Percentiles rank a stretch among this genome's conserved stretches.
Conservation (phyloP, 2,113 vertebrate genomes). For the Isichthys henryi region DNA sequence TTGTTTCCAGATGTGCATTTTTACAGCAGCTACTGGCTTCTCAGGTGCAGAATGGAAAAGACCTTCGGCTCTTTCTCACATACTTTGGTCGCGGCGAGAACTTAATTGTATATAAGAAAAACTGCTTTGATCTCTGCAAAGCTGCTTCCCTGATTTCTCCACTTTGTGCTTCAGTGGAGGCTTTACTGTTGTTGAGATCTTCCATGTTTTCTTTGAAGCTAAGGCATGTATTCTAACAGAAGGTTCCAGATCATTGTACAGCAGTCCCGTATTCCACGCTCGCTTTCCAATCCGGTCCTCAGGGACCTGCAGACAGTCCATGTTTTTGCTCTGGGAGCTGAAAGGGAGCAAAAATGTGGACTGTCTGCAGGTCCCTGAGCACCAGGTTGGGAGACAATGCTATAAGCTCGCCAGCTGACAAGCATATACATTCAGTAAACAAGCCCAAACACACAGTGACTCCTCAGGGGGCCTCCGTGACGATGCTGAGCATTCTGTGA, state of each 20-base stretch:
- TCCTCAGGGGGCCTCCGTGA: not conserved
- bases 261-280: not conserved
- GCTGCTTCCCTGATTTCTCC: conserved; percentile 44
- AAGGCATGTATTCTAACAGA: not conserved
- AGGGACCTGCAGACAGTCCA: not conserved
- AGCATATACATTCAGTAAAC: not conserved
- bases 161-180: conserved; percentile 31
- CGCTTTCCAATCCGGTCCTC: not conserved
- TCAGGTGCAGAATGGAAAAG: conserved; percentile 45
- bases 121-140: conserved; percentile 53
- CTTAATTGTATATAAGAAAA: conserved; percentile 52
- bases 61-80: conserved; percentile 43
- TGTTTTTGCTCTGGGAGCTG: not conserved
- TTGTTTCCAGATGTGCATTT: conserved; percentile 52
- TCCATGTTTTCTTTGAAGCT: conserved; percentile 23
- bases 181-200: conserved; percentile 25
- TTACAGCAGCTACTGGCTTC: conserved; percentile 41
- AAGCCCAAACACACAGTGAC: not conserved
- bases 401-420: not conserved
- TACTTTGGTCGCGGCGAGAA: conserved; percentile 46
- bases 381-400: not conserved
- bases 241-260: not conserved
- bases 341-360: not conserved
- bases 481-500: not conserved
- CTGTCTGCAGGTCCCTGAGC: not conserved